Base-by-base conservation (phyloP, 1,140 invertebrate species). In the Drosophila teissieri region DNA sequence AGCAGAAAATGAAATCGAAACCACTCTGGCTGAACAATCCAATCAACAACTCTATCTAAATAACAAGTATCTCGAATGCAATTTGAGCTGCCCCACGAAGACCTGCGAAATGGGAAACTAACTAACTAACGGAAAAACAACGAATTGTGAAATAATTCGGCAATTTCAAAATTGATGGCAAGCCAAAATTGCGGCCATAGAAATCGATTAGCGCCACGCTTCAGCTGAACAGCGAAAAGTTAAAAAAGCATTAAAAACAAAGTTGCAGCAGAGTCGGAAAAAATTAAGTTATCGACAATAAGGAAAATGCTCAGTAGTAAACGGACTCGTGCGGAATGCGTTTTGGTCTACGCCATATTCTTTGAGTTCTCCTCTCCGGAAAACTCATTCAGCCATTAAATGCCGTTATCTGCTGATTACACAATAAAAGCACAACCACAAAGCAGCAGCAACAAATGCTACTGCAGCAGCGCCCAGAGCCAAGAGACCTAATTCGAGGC, bases 301-400 rank as follows among this genome's bases (percentile, higher is more conserved):
- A 34, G 45, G 67, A 67, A 60, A 52, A 34, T 53, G 61, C 63
- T 56, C 39, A 48, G 37, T 67, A 65, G 37, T 67, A 69, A 67
- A 68, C 49, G 68, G 42, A 74, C 82, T 84, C 82, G 73, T 75
- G 63, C 53, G 68, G 68, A 85, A 86, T 85, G 73, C 63, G 70
- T 72, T 61, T 46, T 42, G 42, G 42, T 53, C 53, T 39, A 31
- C 1, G 31, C 31, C 31, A 31, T 31, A 46, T 60, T 52, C 65
- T 64, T 11, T 11, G 15, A 12, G 36, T 39, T 31, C 22, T 36
- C 27, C 49, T 65, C 65, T 49, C 15, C 27, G 67, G 52, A 53
- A 67, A 88, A 89, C 84, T 88, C 83, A 89, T 88, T 88, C 84
- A 89, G 84, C 86, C 83, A 88, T 88, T 88, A 88, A 88, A 79